A percentile compares a stretch with the other conserved stretches of the same genome.
Evolutionary conservation across 1,140 invertebrate genomes (phyloP).

Genomic region (Calycopis cecrops): DNA sequence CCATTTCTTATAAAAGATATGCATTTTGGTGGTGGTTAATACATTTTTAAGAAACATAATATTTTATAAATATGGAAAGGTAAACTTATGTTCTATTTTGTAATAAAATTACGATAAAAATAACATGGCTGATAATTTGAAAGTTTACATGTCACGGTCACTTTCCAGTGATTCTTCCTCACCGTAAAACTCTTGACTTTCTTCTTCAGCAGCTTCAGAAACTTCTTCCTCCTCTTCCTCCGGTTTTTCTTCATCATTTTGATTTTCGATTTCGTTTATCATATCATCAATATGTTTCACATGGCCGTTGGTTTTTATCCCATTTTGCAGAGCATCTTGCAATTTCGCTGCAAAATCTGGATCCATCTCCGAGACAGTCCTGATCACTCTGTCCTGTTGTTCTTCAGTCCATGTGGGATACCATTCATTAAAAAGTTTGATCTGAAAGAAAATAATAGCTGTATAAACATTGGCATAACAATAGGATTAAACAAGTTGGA

Average conservation of each 20-base stretch:
- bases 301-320: conserved; percentile 53
- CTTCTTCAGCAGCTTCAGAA: neutral
- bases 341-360: conserved; percentile 82
- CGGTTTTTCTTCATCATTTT: conserved; percentile 26
- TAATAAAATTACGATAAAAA: neutral
- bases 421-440: conserved; percentile 92
- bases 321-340: conserved; percentile 72
- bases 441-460: conserved; percentile 60
- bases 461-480: too few species aligned
- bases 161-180: neutral
- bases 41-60: too few species aligned
- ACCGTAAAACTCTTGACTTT: neutral
- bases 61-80: neutral
- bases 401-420: conserved; percentile 86
- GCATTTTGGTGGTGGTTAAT: too few species aligned
- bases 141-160: conserved; percentile 1
- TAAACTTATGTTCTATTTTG: too few species aligned
- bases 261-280: conserved; percentile 24
- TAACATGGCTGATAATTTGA: too few species aligned
- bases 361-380: conserved; percentile 82
- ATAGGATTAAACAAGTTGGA: too few species aligned
- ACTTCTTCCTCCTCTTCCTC: conserved; percentile 20
- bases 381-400: conserved; percentile 82
- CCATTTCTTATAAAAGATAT: too few species aligned
- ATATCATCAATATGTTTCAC: conserved; percentile 31